phyloP scores from a whole-genome alignment of 2,888 invertebrate species.

The Exephanes ischioxanthus region DNA sequence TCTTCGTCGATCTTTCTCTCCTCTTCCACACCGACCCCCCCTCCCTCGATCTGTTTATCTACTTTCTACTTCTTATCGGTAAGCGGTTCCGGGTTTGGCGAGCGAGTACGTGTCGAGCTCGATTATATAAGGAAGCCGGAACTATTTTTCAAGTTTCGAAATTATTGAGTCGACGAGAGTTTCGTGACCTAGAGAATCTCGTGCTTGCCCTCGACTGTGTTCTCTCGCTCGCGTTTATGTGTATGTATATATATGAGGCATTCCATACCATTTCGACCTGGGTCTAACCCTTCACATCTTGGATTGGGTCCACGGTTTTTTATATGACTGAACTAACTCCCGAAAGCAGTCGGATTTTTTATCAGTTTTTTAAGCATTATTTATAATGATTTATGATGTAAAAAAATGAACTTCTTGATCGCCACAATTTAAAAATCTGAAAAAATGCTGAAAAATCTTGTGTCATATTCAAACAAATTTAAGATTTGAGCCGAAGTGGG shows the following conservation, averaged over 20 bases:
- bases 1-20: constrained; percentile 30
- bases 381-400: too few relatives aligned
- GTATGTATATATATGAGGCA: background rate
- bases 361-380: too few relatives aligned
- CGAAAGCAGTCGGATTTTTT: too few relatives aligned
- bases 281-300: too few relatives aligned
- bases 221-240: background rate
- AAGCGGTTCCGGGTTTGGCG: constrained; percentile 32
- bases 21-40: constrained; percentile 3
- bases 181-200: background rate
- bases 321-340: too few relatives aligned
- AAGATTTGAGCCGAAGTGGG: too few relatives aligned
- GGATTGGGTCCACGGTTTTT: too few relatives aligned
- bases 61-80: constrained; percentile 24
- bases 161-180: constrained; percentile 26
- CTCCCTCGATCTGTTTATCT: constrained; percentile 35
- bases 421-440: too few relatives aligned
- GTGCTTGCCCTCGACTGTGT: background rate
- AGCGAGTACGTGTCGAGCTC: background rate
- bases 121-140: constrained; percentile 39
- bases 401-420: too few relatives aligned
- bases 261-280: too few relatives aligned
- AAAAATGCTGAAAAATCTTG: too few relatives aligned
- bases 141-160: constrained; percentile 36
- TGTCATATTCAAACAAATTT: too few relatives aligned